Conservation (phyloP, 2,797 vertebrate species). For the Mycteria americana region DNA sequence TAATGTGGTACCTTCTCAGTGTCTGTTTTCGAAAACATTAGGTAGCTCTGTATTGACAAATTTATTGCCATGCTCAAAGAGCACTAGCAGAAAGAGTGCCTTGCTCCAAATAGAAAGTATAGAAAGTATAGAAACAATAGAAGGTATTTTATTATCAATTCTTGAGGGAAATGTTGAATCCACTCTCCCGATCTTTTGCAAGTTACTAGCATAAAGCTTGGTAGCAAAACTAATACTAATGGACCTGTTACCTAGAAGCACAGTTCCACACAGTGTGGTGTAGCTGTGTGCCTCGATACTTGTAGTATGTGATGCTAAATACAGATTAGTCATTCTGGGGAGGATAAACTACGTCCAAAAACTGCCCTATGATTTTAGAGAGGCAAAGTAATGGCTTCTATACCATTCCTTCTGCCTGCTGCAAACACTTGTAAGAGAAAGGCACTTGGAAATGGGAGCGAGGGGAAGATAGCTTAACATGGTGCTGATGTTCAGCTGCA, state of each 20-base stretch:
- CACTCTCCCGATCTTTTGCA: not conserved
- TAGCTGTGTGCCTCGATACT: not conserved
- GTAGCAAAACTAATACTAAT: not conserved
- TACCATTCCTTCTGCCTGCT: not conserved
- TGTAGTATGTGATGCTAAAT: not conserved
- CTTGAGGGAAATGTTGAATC: not conserved
- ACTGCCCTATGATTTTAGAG: not conserved
- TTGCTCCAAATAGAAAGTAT: not conserved
- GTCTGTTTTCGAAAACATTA: not conserved
- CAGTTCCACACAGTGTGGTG: not conserved
- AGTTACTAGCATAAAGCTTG: not conserved
- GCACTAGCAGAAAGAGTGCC: not conserved
- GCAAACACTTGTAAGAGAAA: not conserved
- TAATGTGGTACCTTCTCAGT: not conserved
- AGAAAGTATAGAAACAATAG: not conserved
- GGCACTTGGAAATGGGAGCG: not conserved
- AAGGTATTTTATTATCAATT: not conserved
- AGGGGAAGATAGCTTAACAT: not conserved
- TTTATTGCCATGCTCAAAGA: not conserved
- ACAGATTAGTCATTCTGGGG: not conserved
- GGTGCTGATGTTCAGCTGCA: not conserved
- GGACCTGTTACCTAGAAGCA: not conserved
- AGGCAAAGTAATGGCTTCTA: not conserved
- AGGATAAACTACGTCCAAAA: fast-evolving
- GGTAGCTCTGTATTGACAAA: not conserved